Evolutionary conservation across 2,797 vertebrate species (phyloP).

Genomic region (Sebastiscus tertius): DNA sequence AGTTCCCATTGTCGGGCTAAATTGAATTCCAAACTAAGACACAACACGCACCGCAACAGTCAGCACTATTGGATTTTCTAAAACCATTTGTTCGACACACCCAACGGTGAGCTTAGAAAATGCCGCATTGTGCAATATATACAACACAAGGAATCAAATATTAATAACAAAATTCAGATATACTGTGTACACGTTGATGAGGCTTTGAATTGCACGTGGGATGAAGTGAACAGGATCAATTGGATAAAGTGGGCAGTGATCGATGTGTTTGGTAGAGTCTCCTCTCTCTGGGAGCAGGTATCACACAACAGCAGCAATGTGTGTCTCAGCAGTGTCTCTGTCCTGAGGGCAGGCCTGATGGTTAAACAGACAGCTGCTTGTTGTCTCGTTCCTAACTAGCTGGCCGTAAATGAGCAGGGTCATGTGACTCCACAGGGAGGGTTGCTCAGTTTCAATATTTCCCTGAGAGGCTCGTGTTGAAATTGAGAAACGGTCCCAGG

Average conservation of each 20-base stretch:
- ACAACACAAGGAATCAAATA: background rate
- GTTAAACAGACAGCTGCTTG: constrained; percentile 45
- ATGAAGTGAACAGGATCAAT: constrained; percentile 37
- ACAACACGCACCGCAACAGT: constrained; percentile 17
- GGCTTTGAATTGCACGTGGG: constrained; percentile 19
- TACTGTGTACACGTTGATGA: background rate
- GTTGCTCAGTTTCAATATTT: constrained; percentile 10
- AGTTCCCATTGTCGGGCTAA: constrained; percentile 42
- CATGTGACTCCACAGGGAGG: constrained; percentile 23
- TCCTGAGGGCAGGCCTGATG: constrained; percentile 21
- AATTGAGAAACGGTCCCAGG: background rate
- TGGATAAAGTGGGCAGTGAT: constrained; percentile 43
- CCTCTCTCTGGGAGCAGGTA: constrained; percentile 27
- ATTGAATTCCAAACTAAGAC: constrained; percentile 61
- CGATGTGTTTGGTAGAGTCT: constrained; percentile 43
- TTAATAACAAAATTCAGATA: background rate
- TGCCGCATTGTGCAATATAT: background rate
- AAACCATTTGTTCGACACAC: constrained; percentile 13
- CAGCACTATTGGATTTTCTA: constrained; percentile 52
- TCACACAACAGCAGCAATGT: constrained; percentile 31
- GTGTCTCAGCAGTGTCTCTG: constrained; percentile 15
- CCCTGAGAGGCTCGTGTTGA: background rate
- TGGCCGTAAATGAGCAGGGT: background rate
- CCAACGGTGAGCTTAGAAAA: background rate
- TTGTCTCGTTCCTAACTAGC: constrained; percentile 25